Conservation (phyloP, 2,113 vertebrate species). For the Megaceryle maxima region DNA sequence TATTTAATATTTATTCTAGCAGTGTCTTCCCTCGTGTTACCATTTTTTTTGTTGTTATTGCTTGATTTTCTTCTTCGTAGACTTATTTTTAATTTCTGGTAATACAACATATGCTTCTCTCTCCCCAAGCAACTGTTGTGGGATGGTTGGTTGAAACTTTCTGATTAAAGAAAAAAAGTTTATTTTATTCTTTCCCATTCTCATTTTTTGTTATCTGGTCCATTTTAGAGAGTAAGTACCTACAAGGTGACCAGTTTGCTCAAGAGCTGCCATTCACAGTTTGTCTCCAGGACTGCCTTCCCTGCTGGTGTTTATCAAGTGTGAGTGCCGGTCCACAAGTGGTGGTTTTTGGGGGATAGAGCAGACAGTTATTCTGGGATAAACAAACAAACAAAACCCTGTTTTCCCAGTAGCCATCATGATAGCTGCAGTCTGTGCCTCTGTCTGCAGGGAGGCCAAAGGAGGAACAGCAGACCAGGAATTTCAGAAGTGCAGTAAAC, state of each 20-base stretch:
- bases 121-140: background rate
- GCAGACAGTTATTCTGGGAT: background rate
- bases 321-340: background rate
- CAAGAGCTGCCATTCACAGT: background rate
- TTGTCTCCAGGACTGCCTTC: background rate
- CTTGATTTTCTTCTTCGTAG: background rate
- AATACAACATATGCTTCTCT: background rate
- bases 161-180: background rate
- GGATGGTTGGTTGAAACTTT: background rate
- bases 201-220: background rate
- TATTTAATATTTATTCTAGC: background rate
- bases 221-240: background rate
- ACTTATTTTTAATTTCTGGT: background rate
- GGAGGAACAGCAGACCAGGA: background rate
- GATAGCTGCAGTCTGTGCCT: background rate
- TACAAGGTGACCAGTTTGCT: background rate
- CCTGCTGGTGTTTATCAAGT: fast-evolving
- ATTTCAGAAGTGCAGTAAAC: background rate
- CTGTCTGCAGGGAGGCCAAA: background rate
- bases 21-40: background rate
- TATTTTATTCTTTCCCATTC: background rate
- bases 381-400: background rate
- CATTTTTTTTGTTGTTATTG: background rate
- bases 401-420: background rate
- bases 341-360: background rate